phyloP scores from a whole-genome alignment of 2,797 vertebrate genomes.

The Chelmon rostratus region DNA sequence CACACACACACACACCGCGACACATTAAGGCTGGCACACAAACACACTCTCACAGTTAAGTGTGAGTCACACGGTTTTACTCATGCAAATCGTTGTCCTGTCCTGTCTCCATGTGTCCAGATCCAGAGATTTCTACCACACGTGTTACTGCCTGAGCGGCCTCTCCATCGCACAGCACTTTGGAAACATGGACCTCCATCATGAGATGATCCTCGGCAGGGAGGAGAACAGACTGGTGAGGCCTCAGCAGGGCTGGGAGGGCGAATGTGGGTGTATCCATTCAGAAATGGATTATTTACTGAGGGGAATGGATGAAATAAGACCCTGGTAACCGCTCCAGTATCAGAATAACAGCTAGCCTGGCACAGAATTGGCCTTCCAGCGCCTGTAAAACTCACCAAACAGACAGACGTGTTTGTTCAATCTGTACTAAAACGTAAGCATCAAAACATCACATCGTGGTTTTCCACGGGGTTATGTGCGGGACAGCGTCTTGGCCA shows the following conservation, averaged over 20 bases:
- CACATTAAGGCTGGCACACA: not conserved
- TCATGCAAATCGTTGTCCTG: not conserved
- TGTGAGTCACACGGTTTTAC: not conserved
- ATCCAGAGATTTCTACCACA: slow-evolving; percentile 98
- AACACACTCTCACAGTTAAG: not conserved
- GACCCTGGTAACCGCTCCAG: not conserved
- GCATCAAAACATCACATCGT: too few species aligned
- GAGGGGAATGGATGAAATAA: not conserved
- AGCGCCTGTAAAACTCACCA: too few species aligned
- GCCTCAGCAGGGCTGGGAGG: not conserved
- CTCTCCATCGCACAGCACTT: slow-evolving; percentile 97
- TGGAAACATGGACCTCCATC: slow-evolving; percentile 89
- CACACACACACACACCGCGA: not conserved
- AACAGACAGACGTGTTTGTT: too few species aligned
- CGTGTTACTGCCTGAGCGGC: slow-evolving; percentile 97
- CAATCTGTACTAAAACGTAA: too few species aligned
- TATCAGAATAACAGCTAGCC: too few species aligned
- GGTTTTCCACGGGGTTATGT: too few species aligned
- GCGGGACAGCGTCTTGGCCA: too few species aligned
- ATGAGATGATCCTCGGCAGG: slow-evolving; percentile 89
- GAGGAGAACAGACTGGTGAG: slow-evolving; percentile 95
- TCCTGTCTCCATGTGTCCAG: slow-evolving; percentile 72
- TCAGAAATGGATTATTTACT: not conserved
- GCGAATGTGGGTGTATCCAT: not conserved
- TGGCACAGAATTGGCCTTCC: too few species aligned